Base-by-base conservation (phyloP, 1,140 invertebrate species). In the Babylonia areolata region DNA sequence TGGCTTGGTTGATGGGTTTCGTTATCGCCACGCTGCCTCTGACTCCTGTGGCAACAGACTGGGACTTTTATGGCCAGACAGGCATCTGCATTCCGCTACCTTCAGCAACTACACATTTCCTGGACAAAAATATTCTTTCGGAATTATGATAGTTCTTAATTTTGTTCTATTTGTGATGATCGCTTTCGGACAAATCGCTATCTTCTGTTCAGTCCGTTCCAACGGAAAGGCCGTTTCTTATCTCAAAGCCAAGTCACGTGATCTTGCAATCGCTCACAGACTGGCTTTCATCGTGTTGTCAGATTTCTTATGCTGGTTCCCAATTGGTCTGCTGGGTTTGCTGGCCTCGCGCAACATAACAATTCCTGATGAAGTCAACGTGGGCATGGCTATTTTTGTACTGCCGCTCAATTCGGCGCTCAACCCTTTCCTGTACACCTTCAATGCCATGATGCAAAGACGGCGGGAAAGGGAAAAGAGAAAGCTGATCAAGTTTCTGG, bases 21-120 rank as follows among this genome's bases (percentile, higher is more conserved):
- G 6, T 88, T n/a, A 79, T 90, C 28, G 86, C 86, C 3, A 69
- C 80, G 0, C 37, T 91, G 3, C 90, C 90, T 11, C 54, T 88
- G 0, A 31, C 87, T 0, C 87, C 86, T 2, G 3, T 75, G 3
- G 54, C 81, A 1, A 86, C 89, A n/a, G 85, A 89, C 82, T 88
- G 87, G 85, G 64, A 88, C 17, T 89, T 89, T 81, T 91, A 90
- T 73, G 84, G 86, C 2, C 78, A 83, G n/a, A 88, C 88, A 28
- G 86, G 86, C 23, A 84, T 91, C n/a, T 91, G 90, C 42, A 51
- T 91, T 31, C 88, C 88, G 20, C 82, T 91, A 15, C 90, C 90
- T 80, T 91, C 9, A 84, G 88, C 28, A 81, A 42, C 5, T 35
- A 89, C 1, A 81, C 82, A 6, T 69, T n/a, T 20, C 40, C 81